phyloP scores from a whole-genome alignment of 2,888 invertebrate genomes.

The Acanthoscelides obtectus region DNA sequence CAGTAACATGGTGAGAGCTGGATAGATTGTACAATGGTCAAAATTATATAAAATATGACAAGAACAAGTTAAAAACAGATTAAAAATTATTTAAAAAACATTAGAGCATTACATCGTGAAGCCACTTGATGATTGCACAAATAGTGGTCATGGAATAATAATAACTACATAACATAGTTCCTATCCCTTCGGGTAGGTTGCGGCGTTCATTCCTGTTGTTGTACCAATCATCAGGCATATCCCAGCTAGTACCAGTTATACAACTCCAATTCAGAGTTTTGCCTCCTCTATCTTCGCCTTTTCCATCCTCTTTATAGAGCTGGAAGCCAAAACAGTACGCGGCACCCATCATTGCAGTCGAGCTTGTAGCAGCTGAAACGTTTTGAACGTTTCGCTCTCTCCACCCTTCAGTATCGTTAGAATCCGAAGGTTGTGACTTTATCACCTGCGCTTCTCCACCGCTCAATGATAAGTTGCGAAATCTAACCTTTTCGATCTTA shows the following conservation, averaged over 20 bases:
- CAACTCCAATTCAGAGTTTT: constrained; percentile 26
- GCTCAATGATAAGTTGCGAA: constrained; percentile 17
- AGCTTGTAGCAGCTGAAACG: constrained; percentile 21
- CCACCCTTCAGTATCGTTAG: constrained; percentile 18
- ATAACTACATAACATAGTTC: too few species aligned
- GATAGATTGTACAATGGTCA: too few species aligned
- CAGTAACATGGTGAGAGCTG: too few species aligned
- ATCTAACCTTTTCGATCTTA: constrained; percentile 24
- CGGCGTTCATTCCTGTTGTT: constrained; percentile 16
- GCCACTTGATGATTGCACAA: too few species aligned
- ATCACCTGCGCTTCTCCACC: constrained; percentile 29
- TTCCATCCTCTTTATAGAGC: constrained; percentile 25
- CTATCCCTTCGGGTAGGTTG: constrained; percentile 16
- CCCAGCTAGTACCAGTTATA: constrained; percentile 9
- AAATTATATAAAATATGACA: too few species aligned
- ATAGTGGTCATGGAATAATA: too few species aligned
- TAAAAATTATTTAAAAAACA: too few species aligned
- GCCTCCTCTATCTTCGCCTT: constrained; percentile 5
- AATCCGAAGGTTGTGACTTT: constrained; percentile 19
- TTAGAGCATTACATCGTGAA: too few species aligned
- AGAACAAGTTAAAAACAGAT: too few species aligned
- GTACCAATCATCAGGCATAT: constrained; percentile 19
- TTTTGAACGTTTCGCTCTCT: constrained; percentile 20
- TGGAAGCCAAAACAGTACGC: too few species aligned
- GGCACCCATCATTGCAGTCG: constrained; percentile 24